Percentiles rank a stretch among this genome's conserved stretches.
These are phyloP conservation scores for Hipposideros larvatus DNA, from an alignment of 2,797 vertebrate genomes.

Conservation along the genomic window DNA sequence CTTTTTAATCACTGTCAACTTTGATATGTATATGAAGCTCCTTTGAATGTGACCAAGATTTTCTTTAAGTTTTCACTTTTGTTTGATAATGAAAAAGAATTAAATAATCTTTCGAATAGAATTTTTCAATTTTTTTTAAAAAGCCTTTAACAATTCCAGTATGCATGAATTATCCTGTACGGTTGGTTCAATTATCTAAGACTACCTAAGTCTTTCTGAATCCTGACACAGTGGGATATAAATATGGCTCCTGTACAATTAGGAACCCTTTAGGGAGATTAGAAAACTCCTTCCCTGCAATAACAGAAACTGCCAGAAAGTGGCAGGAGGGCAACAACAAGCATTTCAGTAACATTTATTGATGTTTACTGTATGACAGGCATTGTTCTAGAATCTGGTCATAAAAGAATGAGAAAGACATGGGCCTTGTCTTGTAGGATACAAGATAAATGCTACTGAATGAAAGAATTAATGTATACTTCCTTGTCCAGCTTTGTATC, in stretches of 20 bases:
- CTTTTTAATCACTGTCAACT: conserved; percentile 1
- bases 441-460: background rate
- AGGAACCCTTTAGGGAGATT: background rate
- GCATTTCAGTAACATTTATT: background rate
- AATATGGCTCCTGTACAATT: background rate
- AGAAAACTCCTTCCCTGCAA: conserved; percentile 1
- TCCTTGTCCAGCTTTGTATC: background rate
- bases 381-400: too few species aligned
- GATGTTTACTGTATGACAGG: too few species aligned
- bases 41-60: background rate
- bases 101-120: background rate
- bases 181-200: background rate
- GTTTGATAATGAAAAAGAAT: background rate
- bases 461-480: background rate
- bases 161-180: background rate
- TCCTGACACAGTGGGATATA: background rate
- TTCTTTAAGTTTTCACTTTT: conserved; percentile 21
- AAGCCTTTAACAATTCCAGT: conserved; percentile 17
- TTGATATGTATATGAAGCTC: background rate
- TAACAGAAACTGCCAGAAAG: conserved; percentile 20
- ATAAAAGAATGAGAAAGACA: too few species aligned
- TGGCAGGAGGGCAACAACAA: background rate
- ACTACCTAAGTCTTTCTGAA: background rate
- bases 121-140: background rate
- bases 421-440: too few species aligned